Base-by-base conservation (phyloP, 2,888 invertebrate species). In the Rotaria magnacalcarata region DNA sequence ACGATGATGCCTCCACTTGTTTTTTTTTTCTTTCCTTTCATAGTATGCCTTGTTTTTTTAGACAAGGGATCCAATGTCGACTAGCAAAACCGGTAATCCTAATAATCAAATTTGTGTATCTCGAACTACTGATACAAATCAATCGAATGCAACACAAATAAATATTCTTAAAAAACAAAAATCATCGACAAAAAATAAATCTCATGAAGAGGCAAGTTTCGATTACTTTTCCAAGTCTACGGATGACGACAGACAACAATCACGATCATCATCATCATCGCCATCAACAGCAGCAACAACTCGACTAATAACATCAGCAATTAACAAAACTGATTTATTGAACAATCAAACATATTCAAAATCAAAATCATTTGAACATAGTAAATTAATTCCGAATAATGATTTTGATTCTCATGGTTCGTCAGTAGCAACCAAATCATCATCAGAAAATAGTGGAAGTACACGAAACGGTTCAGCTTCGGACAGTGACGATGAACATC, bases 401-500 rank as follows among this genome's bases (percentile, higher is more conserved):
- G 80, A 47, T 80, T 80, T 47, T 80, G 47, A 80, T 47, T 80
- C 80, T 4, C 80, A 80, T n/a, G 80, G 80, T n/a, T 80, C 80
- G 24, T 80, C 80, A n/a, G 47, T 67, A 67, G 67, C 80, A 47
- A 80, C 80, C 4, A 80, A 80, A 80, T 80, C 80, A 47, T 80
- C 80, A 80, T 80, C 80, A 24, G 80, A 80, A n/a, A 80, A 80
- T 47, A 80, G 80, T 80, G 80, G 80, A 47, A 80, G 80, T n/a
- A 24, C 47, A 7, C 80, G 47, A 80, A 80, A 43, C 19, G 80
- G 47, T 47, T 80, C 80, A 11, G 43, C 10, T 47, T 47, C 47
- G 10, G 80, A 80, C 34, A 80, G 80, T 80, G 80, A 80, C 8
- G 80, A 80, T 80, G 80, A 80, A 80, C 80, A 47, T 16, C 34